phyloP scores from a whole-genome alignment of 2,888 invertebrate species.

The Oasisia sp. region DNA sequence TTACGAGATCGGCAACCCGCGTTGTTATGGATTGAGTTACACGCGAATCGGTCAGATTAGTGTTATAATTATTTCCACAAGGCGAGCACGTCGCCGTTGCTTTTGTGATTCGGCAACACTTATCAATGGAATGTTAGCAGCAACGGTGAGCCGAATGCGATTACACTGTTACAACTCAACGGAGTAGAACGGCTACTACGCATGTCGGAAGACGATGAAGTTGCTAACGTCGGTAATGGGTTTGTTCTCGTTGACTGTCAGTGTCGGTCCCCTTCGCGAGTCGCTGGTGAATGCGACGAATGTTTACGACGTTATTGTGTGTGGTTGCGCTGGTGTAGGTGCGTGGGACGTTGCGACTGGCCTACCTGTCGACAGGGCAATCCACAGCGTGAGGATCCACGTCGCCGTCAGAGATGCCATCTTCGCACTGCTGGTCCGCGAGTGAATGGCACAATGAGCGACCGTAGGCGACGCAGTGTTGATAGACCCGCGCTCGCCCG shows the following conservation, averaged over 20 bases:
- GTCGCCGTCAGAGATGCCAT: constrained; percentile 13
- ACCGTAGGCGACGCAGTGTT: neutral
- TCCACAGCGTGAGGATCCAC: neutral
- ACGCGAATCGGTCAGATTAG: neutral
- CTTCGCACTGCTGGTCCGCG: neutral
- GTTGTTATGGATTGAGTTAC: neutral
- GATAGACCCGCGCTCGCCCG: neutral
- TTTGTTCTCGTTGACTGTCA: neutral
- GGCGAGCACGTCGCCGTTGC: neutral
- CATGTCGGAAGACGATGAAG: neutral
- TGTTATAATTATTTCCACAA: neutral
- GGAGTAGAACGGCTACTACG: neutral
- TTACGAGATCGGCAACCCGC: neutral
- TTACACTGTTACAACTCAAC: constrained; percentile 10
- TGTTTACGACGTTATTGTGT: neutral
- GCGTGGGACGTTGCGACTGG: neutral
- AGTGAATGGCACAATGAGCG: neutral
- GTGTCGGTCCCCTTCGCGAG: neutral
- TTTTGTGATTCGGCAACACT: neutral
- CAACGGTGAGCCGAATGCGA: neutral
- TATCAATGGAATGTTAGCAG: neutral
- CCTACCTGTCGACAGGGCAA: constrained; percentile 12
- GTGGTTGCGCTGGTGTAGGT: neutral
- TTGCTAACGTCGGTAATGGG: neutral
- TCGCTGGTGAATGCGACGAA: neutral